phyloP scores from a whole-genome alignment of 2,888 invertebrate species.

The Scaptomyza tumidula region DNA sequence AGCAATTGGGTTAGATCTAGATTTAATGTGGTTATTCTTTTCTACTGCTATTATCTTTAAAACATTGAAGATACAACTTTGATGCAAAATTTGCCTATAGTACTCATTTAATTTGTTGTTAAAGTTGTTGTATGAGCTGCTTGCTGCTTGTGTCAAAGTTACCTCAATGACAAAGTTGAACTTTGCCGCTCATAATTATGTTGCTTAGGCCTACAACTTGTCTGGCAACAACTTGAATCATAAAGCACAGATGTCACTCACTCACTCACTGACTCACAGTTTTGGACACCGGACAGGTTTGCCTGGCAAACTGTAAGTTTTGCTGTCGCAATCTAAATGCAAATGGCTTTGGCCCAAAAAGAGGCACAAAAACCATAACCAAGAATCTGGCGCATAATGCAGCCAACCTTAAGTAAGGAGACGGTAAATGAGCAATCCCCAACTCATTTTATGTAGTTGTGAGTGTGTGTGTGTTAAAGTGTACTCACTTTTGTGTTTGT shows the following conservation, averaged over 20 bases:
- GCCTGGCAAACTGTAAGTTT: constrained; percentile 25
- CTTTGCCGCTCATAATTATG: constrained; percentile 67
- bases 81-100: neutral
- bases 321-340: constrained; percentile 73
- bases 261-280: neutral
- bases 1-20: constrained; percentile 23
- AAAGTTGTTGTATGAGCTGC: neutral
- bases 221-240: constrained; percentile 54
- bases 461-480: constrained; percentile 28
- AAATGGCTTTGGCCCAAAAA: constrained; percentile 63
- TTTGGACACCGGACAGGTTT: constrained; percentile 21
- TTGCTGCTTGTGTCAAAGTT: neutral
- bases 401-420: constrained; percentile 17
- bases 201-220: constrained; percentile 57
- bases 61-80: neutral
- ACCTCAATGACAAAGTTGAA: constrained; percentile 35
- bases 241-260: constrained; percentile 69
- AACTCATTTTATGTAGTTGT: constrained; percentile 53
- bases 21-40: constrained; percentile 11
- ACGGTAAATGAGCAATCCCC: constrained; percentile 47
- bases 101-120: neutral
- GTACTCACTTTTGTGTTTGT: constrained; percentile 35
- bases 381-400: constrained; percentile 72
- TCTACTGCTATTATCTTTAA: neutral
- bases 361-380: constrained; percentile 74